Evolutionary conservation across 2,113 vertebrate genomes (phyloP).

Genomic region (Chamaea fasciata): DNA sequence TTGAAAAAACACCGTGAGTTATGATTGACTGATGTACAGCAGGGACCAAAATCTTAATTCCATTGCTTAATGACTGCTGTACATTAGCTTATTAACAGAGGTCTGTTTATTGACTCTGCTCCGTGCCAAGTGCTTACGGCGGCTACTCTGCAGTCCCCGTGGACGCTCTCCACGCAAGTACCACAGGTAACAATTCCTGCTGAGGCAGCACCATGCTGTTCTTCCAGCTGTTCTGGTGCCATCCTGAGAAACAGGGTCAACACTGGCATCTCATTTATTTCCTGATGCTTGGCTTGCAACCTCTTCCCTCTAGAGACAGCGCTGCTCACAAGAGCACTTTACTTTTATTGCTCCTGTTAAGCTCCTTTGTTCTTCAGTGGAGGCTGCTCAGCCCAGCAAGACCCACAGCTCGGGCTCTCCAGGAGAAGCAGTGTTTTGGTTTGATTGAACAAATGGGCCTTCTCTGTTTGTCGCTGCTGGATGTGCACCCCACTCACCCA

Average conservation of each 20-base stretch:
- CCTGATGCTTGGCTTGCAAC: constrained; percentile 45
- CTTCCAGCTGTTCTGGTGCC: constrained; percentile 54
- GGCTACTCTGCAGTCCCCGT: neutral
- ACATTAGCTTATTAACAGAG: constrained; percentile 30
- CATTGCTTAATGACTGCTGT: neutral
- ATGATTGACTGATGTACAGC: neutral
- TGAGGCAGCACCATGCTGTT: constrained; percentile 35
- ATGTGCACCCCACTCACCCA: rapidly evolving
- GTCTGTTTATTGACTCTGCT: constrained; percentile 27
- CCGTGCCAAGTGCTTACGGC: constrained; percentile 3
- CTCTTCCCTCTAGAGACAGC: neutral
- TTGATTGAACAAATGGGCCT: neutral
- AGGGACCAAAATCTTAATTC: neutral
- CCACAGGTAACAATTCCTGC: constrained; percentile 44
- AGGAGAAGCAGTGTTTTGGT: neutral
- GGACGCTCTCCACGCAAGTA: neutral
- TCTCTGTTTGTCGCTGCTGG: neutral
- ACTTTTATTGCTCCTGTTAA: constrained; percentile 24
- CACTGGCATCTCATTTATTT: constrained; percentile 53
- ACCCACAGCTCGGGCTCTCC: neutral
- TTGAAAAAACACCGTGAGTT: neutral
- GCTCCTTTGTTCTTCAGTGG: neutral
- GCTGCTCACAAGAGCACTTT: neutral
- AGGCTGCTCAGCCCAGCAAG: neutral
- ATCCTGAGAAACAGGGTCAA: constrained; percentile 44